Conservation (phyloP, 2,888 invertebrate species). For the Euzophera pinguis region DNA sequence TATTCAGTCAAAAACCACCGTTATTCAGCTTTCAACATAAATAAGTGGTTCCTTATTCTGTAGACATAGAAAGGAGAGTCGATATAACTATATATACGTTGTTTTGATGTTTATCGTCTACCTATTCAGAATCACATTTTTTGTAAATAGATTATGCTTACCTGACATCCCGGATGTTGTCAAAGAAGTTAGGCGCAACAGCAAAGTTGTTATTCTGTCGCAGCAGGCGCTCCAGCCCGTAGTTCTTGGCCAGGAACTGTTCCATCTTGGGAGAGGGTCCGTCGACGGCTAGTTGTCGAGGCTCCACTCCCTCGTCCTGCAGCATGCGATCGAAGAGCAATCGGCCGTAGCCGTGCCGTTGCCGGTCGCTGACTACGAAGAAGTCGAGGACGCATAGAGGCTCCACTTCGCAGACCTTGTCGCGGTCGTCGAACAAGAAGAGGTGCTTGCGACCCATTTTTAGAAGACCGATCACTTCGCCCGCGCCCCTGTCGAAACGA, state of each 20-base stretch:
- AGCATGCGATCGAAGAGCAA: conserved; percentile 93
- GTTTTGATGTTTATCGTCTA: too few relatives aligned
- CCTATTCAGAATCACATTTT: too few relatives aligned
- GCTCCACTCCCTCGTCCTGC: conserved; percentile 83
- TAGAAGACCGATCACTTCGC: conserved; percentile 87
- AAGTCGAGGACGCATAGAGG: conserved; percentile 96
- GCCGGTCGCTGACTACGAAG: conserved; percentile 90
- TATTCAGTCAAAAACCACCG: too few relatives aligned
- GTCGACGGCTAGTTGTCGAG: conserved; percentile 92
- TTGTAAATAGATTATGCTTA: too few relatives aligned
- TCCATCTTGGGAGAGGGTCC: conserved; percentile 94
- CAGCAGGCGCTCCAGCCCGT: conserved; percentile 69
- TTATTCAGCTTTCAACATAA: too few relatives aligned
- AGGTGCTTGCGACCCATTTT: conserved; percentile 95
- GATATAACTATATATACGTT: too few relatives aligned
- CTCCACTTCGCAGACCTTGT: conserved; percentile 86
- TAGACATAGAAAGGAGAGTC: too few relatives aligned
- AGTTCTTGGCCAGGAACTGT: conserved; percentile 91
- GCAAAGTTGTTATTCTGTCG: conserved; percentile 73
- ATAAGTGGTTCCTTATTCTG: too few relatives aligned
- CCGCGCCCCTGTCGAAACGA: conserved; percentile 80
- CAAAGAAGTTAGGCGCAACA: conserved; percentile 49
- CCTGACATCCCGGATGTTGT: conserved; percentile 29
- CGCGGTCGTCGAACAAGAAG: conserved; percentile 88
- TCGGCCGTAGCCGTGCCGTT: conserved; percentile 92